Evolutionary conservation across 2,113 vertebrate genomes (phyloP).

Genomic region (Lota lota): DNA sequence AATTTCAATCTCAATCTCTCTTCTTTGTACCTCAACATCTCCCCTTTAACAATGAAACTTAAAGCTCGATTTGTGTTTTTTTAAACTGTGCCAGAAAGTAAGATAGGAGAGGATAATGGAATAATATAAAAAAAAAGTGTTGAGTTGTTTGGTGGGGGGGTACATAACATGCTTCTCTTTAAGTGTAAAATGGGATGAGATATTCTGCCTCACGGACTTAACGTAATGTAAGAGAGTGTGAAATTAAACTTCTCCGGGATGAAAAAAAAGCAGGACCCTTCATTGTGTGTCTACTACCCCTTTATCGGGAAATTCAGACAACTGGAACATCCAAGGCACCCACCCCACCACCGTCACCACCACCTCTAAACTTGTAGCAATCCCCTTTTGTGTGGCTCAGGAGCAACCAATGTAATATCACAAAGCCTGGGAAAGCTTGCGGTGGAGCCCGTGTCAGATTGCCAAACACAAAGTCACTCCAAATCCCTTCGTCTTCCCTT

Average conservation of each 20-base stretch:
- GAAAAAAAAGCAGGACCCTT: constrained; percentile 57
- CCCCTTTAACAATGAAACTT: constrained; percentile 30
- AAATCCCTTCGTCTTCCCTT: constrained; percentile 39
- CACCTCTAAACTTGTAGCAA: constrained; percentile 69
- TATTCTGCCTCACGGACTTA: constrained; percentile 75
- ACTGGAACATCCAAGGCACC: constrained; percentile 77
- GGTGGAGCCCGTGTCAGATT: constrained; percentile 68
- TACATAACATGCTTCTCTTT: constrained; percentile 63
- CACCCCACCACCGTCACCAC: too few species aligned
- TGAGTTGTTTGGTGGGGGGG: constrained; percentile 65
- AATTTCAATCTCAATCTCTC: constrained; percentile 25
- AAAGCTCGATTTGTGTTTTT: constrained; percentile 68
- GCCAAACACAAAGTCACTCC: constrained; percentile 66
- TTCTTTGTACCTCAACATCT: constrained; percentile 37
- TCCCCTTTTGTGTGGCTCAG: constrained; percentile 71
- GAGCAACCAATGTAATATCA: constrained; percentile 74
- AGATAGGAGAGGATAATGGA: constrained; percentile 17
- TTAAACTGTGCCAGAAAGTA: constrained; percentile 48
- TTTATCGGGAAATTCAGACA: constrained; percentile 80
- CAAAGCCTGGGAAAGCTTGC: constrained; percentile 60
- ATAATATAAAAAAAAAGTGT: constrained; percentile 58
- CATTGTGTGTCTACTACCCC: constrained; percentile 66
- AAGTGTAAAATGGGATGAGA: constrained; percentile 78
- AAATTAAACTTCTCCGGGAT: constrained; percentile 76
- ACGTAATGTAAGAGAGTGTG: constrained; percentile 79